Evolutionary conservation across 2,113 vertebrate genomes (phyloP).

Genomic region (Cololabis saira): DNA sequence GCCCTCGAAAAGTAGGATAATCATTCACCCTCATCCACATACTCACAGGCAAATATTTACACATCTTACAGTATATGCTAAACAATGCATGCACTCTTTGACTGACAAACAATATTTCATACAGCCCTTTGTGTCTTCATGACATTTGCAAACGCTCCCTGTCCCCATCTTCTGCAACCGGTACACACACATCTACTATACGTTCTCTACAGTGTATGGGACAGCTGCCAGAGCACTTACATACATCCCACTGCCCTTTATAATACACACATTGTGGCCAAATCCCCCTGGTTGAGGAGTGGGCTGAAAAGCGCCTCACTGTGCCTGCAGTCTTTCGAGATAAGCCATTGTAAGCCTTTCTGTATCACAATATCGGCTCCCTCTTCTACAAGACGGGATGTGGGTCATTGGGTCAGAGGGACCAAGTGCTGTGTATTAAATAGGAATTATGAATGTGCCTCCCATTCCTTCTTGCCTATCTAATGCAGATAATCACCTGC

Average conservation of each 20-base stretch:
- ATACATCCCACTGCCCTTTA: constrained; percentile 61
- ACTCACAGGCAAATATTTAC: constrained; percentile 17
- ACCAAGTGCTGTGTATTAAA: constrained; percentile 70
- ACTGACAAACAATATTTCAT: constrained; percentile 33
- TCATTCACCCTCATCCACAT: constrained; percentile 2
- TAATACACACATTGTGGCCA: constrained; percentile 75
- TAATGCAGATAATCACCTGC: constrained; percentile 66
- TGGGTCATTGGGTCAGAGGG: constrained; percentile 73
- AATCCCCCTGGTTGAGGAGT: constrained; percentile 65
- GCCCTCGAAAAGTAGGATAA: neutral
- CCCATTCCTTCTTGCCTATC: constrained; percentile 29
- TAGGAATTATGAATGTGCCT: constrained; percentile 70
- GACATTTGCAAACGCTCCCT: constrained; percentile 38
- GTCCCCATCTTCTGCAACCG: constrained; percentile 18
- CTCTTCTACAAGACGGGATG: constrained; percentile 65
- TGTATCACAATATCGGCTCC: constrained; percentile 69
- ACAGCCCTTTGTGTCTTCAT: constrained; percentile 30
- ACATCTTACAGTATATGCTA: neutral
- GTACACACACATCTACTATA: constrained; percentile 21
- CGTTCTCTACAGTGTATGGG: constrained; percentile 58
- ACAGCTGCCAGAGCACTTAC: constrained; percentile 60
- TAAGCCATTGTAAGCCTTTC: constrained; percentile 80
- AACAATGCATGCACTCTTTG: constrained; percentile 26
- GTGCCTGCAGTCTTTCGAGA: constrained; percentile 67
- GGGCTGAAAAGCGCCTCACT: constrained; percentile 75